Conservation (phyloP, 2,113 vertebrate genomes). For the Vireo altiloquus region DNA sequence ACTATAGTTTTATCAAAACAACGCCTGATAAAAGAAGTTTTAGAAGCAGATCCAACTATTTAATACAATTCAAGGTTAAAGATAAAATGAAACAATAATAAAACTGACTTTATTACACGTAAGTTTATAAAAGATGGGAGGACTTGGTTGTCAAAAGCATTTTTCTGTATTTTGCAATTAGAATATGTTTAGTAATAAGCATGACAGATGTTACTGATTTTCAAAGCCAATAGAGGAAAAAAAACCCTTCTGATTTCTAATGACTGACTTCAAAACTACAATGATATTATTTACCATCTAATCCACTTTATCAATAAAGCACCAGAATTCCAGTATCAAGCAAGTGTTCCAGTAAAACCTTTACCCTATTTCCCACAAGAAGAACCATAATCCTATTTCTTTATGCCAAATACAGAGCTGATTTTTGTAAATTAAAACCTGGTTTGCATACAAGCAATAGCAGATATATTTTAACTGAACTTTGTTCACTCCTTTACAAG, state of each 20-base stretch:
- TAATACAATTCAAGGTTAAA: slow-evolving; percentile 21
- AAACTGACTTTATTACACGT: background rate
- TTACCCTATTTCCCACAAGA: background rate
- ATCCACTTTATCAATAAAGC: background rate
- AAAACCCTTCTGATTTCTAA: background rate
- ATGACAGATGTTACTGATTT: background rate
- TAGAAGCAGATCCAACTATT: slow-evolving; percentile 9
- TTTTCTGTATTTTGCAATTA: background rate
- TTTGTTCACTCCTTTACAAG: background rate
- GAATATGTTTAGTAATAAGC: background rate
- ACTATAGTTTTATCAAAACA: background rate
- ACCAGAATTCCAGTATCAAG: background rate
- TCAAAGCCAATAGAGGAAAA: background rate
- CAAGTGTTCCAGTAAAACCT: background rate
- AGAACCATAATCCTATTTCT: background rate
- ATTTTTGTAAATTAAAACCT: background rate
- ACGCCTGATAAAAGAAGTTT: background rate
- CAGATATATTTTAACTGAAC: background rate
- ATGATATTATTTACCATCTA: background rate
- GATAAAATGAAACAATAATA: background rate
- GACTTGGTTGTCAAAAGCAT: background rate
- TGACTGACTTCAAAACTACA: background rate
- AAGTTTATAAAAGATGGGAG: background rate
- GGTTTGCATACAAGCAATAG: background rate
- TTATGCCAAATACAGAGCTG: background rate